Evolutionary conservation across 1,140 invertebrate genomes (phyloP).

Genomic region (Drosophila orosa): DNA sequence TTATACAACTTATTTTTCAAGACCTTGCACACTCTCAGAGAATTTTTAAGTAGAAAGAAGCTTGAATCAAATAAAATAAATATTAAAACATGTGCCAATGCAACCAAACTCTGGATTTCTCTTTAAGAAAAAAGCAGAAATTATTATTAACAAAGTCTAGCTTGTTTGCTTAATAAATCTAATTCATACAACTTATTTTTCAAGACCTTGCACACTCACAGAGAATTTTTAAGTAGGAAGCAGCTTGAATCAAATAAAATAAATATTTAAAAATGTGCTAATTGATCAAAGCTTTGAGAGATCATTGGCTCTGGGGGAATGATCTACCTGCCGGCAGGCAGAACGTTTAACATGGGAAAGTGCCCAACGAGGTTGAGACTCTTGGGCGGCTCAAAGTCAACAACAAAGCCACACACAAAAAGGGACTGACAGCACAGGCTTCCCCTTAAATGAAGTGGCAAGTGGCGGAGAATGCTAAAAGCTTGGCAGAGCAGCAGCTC

Average conservation of each 20-base stretch:
- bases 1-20: background rate
- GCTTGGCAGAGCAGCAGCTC: slow-evolving; percentile 33
- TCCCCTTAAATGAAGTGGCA: slow-evolving; percentile 42
- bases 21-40: background rate
- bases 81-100: slow-evolving; percentile 23
- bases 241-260: background rate
- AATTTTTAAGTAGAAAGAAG: background rate
- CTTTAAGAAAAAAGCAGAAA: background rate
- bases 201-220: background rate
- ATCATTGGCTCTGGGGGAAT: background rate
- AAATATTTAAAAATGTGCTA: slow-evolving; percentile 14
- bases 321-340: background rate
- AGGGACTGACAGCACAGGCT: slow-evolving; percentile 10
- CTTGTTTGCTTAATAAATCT: background rate
- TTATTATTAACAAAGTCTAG: background rate
- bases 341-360: slow-evolving; percentile 26
- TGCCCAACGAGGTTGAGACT: slow-evolving; percentile 46
- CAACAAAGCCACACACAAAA: slow-evolving; percentile 39
- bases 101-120: too few relatives aligned
- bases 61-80: background rate
- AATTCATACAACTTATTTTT: background rate
- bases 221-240: background rate
- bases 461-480: slow-evolving; percentile 56
- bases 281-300: slow-evolving; percentile 7
- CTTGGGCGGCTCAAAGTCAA: slow-evolving; percentile 40